Base-by-base conservation (phyloP, 35 echinoderm and acorn worm genomes). In the Chiridota heheva region DNA sequence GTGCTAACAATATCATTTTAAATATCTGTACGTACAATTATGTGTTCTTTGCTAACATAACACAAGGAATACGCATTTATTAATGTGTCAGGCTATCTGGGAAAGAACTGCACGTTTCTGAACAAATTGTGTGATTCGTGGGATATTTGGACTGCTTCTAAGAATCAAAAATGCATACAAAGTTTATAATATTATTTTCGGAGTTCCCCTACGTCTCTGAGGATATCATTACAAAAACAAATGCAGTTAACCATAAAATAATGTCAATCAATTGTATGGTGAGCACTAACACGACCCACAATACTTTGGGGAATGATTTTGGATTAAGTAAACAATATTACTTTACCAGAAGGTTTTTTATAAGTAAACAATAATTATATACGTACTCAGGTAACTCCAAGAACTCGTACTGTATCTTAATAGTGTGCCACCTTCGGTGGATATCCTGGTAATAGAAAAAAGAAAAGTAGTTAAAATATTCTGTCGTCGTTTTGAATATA, bases 341-440 rank as follows among this genome's bases (percentile, higher is more conserved):
- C 8, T 8, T n/a, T 12, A 17, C 2, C 20, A 24, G 58, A 18
- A 18, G 33, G 24, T 5, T 4, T 1, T 0, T 8, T 6, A 22
- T 5, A 60, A 60, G 15, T 0, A 24, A 60, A 18, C 26, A 1
- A 22, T 5, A 0, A 13, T 28, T 28, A 0, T 1, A 18, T 49
- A 74, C 70, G 47, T 51, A 74, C 70, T 25, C 3, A 16, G 70
- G 70, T 30, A 74, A 28, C 44, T 74, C 70, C 17, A 74, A 49
- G 70, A 47, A 47, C 40, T 74, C 70, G 44, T 74, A 49, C 15
- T 47, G 70, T n/a, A 74, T 31, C 33, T 18, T 2, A 30, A 47
- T 32, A 49, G 2, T 74, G 70, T 74, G 70, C 70, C 70, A 74
- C 40, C 70, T 49, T 51, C 55, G 70, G 33, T 74, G 70, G 31